These are phyloP conservation scores for Dendrocincla tyrannina DNA, from an alignment of 2,797 vertebrate genomes.

Conservation along the genomic window DNA sequence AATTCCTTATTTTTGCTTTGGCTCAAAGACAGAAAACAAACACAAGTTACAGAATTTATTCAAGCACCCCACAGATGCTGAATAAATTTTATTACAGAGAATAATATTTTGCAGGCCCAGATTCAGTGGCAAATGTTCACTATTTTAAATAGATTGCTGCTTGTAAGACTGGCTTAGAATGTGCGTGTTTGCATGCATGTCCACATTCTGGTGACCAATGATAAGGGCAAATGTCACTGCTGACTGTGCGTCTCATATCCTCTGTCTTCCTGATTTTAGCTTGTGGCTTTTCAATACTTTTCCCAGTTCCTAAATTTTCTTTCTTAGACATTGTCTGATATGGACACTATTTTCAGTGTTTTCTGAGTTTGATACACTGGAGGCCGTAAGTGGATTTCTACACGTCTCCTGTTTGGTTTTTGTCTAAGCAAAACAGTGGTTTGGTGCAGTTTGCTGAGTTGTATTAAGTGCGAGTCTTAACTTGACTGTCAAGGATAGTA, in stretches of 20 bases:
- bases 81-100: not conserved
- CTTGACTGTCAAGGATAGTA: not conserved
- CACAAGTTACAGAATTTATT: not conserved
- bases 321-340: not conserved
- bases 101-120: not conserved
- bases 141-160: not conserved
- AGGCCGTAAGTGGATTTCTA: not conserved
- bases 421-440: not conserved
- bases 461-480: not conserved
- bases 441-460: not conserved
- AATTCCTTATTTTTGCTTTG: not conserved
- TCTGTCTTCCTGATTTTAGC: not conserved
- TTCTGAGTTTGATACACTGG: not conserved
- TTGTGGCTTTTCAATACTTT: not conserved
- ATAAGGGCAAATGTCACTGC: not conserved
- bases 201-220: fast-evolving
- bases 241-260: not conserved
- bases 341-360: not conserved
- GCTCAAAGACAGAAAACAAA: not conserved
- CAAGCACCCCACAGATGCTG: not conserved
- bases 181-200: not conserved
- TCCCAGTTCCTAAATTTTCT: not conserved
- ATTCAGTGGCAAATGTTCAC: not conserved
- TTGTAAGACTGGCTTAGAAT: not conserved
- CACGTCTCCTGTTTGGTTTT: not conserved